Conservation (phyloP, 2,113 vertebrate genomes). For the Onychostruthus taczanowskii region DNA sequence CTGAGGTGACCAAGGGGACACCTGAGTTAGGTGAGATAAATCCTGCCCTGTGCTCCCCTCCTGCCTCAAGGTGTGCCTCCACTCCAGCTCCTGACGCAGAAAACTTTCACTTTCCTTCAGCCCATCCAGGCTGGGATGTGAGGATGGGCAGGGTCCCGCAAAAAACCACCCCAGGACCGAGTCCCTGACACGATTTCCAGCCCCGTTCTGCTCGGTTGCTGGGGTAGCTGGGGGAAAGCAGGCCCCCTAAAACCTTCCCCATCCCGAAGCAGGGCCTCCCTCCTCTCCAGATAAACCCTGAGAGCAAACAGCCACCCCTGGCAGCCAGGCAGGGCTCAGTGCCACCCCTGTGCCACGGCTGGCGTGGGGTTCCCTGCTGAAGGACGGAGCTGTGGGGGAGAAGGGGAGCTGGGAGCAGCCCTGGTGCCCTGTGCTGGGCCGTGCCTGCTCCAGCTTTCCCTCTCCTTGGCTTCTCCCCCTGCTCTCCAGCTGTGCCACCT, state of each 20-base stretch:
- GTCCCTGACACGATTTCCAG: accelerated
- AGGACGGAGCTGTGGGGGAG: accelerated
- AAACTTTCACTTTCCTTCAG: background rate
- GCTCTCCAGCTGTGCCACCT: accelerated
- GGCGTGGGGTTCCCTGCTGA: background rate
- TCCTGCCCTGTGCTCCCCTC: background rate
- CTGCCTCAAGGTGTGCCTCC: background rate
- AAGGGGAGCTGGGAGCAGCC: background rate
- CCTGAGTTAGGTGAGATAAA: background rate
- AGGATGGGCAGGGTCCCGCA: background rate
- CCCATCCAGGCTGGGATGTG: background rate
- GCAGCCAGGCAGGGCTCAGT: background rate
- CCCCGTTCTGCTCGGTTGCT: background rate
- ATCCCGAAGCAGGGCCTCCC: background rate
- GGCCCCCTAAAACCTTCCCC: background rate
- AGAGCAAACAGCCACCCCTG: accelerated
- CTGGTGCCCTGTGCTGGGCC: accelerated
- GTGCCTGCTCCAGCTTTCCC: background rate
- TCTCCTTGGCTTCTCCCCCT: background rate
- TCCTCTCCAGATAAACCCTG: background rate
- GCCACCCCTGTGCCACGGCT: background rate
- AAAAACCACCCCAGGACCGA: accelerated
- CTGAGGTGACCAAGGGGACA: background rate
- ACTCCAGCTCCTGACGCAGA: accelerated
- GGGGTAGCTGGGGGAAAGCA: background rate